These are phyloP conservation scores for Liasis olivaceus DNA, from an alignment of 2,797 vertebrate genomes.

Conservation along the genomic window DNA sequence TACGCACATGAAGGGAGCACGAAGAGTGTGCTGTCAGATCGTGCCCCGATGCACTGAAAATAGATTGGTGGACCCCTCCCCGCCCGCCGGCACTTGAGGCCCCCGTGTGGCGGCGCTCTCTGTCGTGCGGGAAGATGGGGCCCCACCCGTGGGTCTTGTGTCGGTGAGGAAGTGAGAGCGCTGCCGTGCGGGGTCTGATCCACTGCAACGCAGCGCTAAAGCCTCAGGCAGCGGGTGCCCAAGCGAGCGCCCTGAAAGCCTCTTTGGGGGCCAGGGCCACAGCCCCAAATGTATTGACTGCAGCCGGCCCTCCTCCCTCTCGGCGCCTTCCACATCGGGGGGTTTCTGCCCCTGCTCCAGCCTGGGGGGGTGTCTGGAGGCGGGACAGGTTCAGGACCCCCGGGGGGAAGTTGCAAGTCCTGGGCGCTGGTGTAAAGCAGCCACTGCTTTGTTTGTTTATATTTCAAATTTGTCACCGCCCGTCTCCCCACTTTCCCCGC, in stretches of 20 bases:
- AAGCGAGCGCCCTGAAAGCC: not conserved
- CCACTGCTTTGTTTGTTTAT: no score
- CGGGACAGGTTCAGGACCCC: no score
- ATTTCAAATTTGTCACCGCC: no score
- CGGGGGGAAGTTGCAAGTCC: not conserved
- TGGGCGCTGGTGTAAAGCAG: no score
- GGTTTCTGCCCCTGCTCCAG: not conserved
- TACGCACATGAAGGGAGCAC: no score
- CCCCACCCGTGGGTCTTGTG: not conserved
- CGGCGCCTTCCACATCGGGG: not conserved
- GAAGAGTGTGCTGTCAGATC: not conserved
- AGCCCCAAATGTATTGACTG: not conserved
- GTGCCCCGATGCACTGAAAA: not conserved
- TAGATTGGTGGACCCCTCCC: not conserved
- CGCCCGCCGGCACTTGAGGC: not conserved
- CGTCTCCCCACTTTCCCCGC: not conserved
- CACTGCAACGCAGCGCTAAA: not conserved
- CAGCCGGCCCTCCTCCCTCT: not conserved
- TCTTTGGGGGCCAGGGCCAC: not conserved
- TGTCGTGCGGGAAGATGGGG: not conserved
- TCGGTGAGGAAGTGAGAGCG: not conserved
- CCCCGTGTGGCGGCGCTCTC: not conserved
- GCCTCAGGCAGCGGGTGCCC: not conserved
- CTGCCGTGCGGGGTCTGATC: not conserved
- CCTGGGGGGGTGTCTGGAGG: not conserved